These are phyloP conservation scores for Speoplatyrhinus poulsoni DNA, from an alignment of 2,113 vertebrate species.

Conservation along the genomic window DNA sequence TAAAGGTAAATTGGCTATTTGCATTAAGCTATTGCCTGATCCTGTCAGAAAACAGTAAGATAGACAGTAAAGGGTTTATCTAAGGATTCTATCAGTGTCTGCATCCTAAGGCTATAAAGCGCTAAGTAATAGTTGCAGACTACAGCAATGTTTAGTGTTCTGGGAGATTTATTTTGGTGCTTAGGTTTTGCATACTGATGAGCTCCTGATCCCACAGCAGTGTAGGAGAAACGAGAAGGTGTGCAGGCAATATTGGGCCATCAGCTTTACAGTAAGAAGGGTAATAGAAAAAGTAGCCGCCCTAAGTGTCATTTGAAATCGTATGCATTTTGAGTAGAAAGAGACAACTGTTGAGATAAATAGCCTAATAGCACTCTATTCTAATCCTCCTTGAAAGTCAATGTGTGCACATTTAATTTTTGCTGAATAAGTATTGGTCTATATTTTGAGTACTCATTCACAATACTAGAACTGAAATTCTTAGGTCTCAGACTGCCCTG, in stretches of 20 bases:
- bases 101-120: slow-evolving; percentile 10
- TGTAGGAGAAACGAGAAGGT: slow-evolving; percentile 57
- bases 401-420: too few relatives aligned
- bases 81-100: slow-evolving; percentile 13
- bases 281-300: slow-evolving; percentile 31
- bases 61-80: slow-evolving; percentile 8
- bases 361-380: too few relatives aligned
- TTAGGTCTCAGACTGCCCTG: too few relatives aligned
- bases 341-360: too few relatives aligned
- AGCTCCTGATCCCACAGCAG: slow-evolving; percentile 58
- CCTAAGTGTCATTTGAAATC: slow-evolving; percentile 49
- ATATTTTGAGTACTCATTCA: too few relatives aligned
- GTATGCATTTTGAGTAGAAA: slow-evolving; percentile 34
- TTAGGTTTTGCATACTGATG: slow-evolving; percentile 62
- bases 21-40: background rate
- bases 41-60: background rate
- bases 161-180: slow-evolving; percentile 65
- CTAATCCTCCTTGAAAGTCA: too few relatives aligned
- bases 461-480: too few relatives aligned
- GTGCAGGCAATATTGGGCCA: slow-evolving; percentile 51
- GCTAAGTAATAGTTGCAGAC: slow-evolving; percentile 30
- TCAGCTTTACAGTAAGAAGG: slow-evolving; percentile 38
- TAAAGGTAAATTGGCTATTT: slow-evolving; percentile 3
- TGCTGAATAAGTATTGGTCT: too few relatives aligned
- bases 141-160: slow-evolving; percentile 31